Base-by-base conservation (phyloP, 2,888 invertebrate species). In the Ariolimax columbianus region DNA sequence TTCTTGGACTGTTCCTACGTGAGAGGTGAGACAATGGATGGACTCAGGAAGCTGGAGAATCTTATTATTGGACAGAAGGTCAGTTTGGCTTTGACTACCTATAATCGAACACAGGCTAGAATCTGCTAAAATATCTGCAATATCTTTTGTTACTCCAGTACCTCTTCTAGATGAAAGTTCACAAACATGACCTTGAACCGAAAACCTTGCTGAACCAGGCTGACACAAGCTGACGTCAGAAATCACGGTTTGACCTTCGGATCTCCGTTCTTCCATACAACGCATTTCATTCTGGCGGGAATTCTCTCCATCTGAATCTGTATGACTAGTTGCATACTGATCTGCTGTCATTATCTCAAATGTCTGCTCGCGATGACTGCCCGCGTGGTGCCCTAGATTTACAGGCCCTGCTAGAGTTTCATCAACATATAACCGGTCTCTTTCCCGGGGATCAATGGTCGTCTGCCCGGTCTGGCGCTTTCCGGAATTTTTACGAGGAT, bases 401-500 rank as follows among this genome's bases (percentile, higher is more conserved):
- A 51, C n/a, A 47, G 33, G 4, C 1, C n/a, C 7, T 7, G 36
- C 47, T 30, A 43, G 19, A 26, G 51, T 82, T 72, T 55, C 55
- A 68, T 82, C 82, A 43, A 55, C 70, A 36, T 63, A n/a, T 63
- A 63, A 63, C 59, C 7, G 70, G 70, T 40, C 19, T 70, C 36
- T 38, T 26, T 70, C 70, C 38, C 0, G 38, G 6, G 72, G 72
- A 81, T 72, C 81, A 36, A 33, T 55, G 59, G 59, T 81, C 26
- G 26, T 47, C 47, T 59, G 47, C 55, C 47, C 63, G 0, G n/a
- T 63, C 11, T 38, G 59, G n/a, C 43, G 82, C 2, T 30, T 47
- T 75, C 55, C 63, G 59, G 75, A 40, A 75, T 63, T 38, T 82
- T 36, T 40, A 51, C 40, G 38, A 73, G 63, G 43, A 73, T 51